These are phyloP conservation scores for Himalopsyche kuldschensis DNA, from an alignment of 2,888 invertebrate genomes.

Conservation along the genomic window DNA sequence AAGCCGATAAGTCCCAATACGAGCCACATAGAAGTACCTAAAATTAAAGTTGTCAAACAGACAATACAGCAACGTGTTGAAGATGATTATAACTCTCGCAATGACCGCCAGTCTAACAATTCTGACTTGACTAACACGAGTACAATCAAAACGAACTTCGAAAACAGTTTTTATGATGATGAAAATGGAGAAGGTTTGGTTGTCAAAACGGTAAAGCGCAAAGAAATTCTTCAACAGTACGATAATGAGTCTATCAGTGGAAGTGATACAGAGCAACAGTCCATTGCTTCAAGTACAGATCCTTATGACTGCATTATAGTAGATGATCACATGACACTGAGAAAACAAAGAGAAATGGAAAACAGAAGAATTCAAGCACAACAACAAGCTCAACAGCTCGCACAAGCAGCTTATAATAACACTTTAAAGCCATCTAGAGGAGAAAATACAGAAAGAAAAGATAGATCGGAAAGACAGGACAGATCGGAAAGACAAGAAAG, in stretches of 20 bases:
- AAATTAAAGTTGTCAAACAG: slow-evolving; percentile 55
- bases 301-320: slow-evolving; percentile 82
- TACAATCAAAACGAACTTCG: slow-evolving; percentile 60
- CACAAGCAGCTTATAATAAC: neutral
- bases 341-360: slow-evolving; percentile 57
- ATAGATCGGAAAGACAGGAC: neutral
- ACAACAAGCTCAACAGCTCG: slow-evolving; percentile 39
- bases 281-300: slow-evolving; percentile 71
- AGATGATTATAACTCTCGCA: slow-evolving; percentile 49
- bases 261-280: slow-evolving; percentile 66
- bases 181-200: slow-evolving; percentile 67
- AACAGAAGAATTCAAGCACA: slow-evolving; percentile 53
- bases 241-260: slow-evolving; percentile 57
- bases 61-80: slow-evolving; percentile 44
- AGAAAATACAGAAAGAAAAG: neutral
- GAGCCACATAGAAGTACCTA: slow-evolving; percentile 45
- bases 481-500: neutral
- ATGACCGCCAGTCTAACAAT: slow-evolving; percentile 52
- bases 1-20: slow-evolving; percentile 29
- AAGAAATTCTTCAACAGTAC: slow-evolving; percentile 73
- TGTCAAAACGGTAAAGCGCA: slow-evolving; percentile 72
- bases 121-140: slow-evolving; percentile 57
- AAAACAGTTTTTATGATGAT: slow-evolving; percentile 69
- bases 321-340: slow-evolving; percentile 69
- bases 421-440: neutral